A percentile compares a stretch with the other conserved stretches of the same genome.
These are phyloP conservation scores for Bos javanicus DNA, from an alignment of 2,113 vertebrate genomes.

Conservation along the genomic window DNA sequence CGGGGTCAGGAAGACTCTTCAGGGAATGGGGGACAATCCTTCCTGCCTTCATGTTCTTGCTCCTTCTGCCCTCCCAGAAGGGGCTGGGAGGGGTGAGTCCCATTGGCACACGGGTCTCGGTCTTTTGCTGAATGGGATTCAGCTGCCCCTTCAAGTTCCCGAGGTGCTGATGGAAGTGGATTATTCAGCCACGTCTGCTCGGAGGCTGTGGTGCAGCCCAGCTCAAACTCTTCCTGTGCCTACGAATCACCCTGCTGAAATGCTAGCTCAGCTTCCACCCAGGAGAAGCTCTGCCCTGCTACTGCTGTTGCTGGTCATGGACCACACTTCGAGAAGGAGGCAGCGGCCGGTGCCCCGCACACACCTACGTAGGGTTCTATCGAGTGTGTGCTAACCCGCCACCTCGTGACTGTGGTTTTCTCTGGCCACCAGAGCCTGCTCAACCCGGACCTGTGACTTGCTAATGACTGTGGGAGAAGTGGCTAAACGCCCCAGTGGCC, in stretches of 20 bases:
- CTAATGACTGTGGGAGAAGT: neutral
- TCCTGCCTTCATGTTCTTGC: neutral
- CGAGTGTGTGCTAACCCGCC: fast-evolving
- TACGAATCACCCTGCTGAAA: neutral
- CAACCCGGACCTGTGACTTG: too few relatives aligned
- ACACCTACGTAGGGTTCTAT: fast-evolving
- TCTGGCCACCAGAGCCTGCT: neutral
- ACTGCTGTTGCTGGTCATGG: neutral
- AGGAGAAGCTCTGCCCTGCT: neutral
- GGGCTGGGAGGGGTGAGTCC: neutral
- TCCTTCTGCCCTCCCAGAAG: neutral
- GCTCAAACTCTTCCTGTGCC: fast-evolving
- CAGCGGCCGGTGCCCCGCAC: fast-evolving
- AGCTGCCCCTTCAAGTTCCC: neutral
- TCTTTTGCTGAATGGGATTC: too few relatives aligned
- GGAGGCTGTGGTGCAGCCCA: neutral
- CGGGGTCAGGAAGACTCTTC: neutral
- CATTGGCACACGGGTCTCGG: neutral
- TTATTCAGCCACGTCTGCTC: neutral
- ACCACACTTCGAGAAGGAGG: neutral
- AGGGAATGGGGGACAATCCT: neutral
- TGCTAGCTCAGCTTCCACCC: neutral
- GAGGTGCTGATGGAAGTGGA: neutral
- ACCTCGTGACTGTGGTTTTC: neutral
- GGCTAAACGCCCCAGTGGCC: neutral